Evolutionary conservation across 2,113 vertebrate species (phyloP).

Genomic region (Silurus asotus): DNA sequence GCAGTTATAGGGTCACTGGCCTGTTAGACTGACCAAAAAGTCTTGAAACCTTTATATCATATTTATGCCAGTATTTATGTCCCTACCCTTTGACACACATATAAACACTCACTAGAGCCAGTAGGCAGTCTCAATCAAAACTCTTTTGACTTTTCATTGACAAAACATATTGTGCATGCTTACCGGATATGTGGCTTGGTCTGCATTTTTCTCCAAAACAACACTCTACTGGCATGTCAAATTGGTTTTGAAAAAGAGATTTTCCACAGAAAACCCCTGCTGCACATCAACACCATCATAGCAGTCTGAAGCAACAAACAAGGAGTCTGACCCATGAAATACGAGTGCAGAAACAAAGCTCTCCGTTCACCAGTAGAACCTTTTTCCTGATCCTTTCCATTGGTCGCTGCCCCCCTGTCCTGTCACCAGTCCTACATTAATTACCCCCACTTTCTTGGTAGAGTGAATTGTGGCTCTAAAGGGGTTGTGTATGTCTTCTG

Average conservation of each 20-base stretch:
- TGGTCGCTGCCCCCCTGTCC: slow-evolving; percentile 51
- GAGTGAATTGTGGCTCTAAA: slow-evolving; percentile 62
- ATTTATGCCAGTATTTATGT: slow-evolving; percentile 29
- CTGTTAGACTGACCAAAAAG: slow-evolving; percentile 45
- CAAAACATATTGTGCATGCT: slow-evolving; percentile 17
- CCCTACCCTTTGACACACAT: slow-evolving; percentile 40
- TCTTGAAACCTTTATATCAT: slow-evolving; percentile 41
- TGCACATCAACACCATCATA: slow-evolving; percentile 58
- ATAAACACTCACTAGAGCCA: slow-evolving; percentile 34
- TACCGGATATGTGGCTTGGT: slow-evolving; percentile 11
- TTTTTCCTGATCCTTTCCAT: slow-evolving; percentile 38
- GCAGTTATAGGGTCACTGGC: slow-evolving; percentile 44
- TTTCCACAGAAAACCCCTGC: slow-evolving; percentile 53
- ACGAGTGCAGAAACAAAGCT: slow-evolving; percentile 66
- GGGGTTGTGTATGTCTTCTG: slow-evolving; percentile 49
- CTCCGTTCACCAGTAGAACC: slow-evolving; percentile 53
- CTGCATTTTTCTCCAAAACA: slow-evolving; percentile 63
- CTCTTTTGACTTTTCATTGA: slow-evolving; percentile 12
- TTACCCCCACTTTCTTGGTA: slow-evolving; percentile 60
- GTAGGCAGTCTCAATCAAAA: slow-evolving; percentile 7
- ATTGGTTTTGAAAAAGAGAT: slow-evolving; percentile 41
- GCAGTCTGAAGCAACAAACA: slow-evolving; percentile 70
- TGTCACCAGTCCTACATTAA: slow-evolving; percentile 62
- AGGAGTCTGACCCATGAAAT: slow-evolving; percentile 67
- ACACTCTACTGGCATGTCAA: slow-evolving; percentile 47